Base-by-base conservation (phyloP, 1,140 invertebrate genomes). In the Drosophila pseudoobscura region DNA sequence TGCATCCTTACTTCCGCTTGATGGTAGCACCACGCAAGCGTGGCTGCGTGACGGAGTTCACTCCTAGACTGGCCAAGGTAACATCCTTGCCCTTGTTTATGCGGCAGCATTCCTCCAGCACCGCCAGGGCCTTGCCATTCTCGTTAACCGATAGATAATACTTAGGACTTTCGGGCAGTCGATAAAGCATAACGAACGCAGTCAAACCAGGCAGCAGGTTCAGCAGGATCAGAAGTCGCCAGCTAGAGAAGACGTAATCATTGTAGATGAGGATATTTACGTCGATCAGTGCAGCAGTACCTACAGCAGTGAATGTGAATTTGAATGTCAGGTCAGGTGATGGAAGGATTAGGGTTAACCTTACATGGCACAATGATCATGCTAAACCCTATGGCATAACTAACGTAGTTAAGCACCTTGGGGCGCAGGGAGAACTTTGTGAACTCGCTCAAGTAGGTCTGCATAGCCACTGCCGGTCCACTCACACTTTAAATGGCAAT, bases 81-180 rank as follows among this genome's bases (percentile, higher is more conserved):
- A 45, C 45, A 31, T 65, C 46, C 51, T 75, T 74, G 35, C 80
- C 80, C 57, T 70, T 76, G 55, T 82, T 85, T 9, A 44, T 29
- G 0, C 60, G 64, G 26, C 78, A 85, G 17, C 55, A 45, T 24
- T 22, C 49, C 26, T 88, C 57, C 9, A 85, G 17, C 0, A 63
- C 69, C 0, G 41, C 22, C 15, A 60, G n/a, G 6, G 82, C 82
- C 46, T 71, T 52, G 0, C 31, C 15, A 0, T 46, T 6, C 7
- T 60, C 17, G 20, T 50, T 22, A 3, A 68, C n/a, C 0, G 80
- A 87, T n/a, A 88, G 41, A 11, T 60, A 70, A 20, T 43, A 85
- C 55, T 88, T 85, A 26, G 80, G 63, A 29, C 64, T 75, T 58
- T 85, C 80, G 5, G 80, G 82, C 43, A 82, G 24, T 1, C 6